A percentile compares a stretch with the other conserved stretches of the same genome.
phyloP scores from a whole-genome alignment of 2,113 vertebrate species.

The Rhynchomys soricoides region DNA sequence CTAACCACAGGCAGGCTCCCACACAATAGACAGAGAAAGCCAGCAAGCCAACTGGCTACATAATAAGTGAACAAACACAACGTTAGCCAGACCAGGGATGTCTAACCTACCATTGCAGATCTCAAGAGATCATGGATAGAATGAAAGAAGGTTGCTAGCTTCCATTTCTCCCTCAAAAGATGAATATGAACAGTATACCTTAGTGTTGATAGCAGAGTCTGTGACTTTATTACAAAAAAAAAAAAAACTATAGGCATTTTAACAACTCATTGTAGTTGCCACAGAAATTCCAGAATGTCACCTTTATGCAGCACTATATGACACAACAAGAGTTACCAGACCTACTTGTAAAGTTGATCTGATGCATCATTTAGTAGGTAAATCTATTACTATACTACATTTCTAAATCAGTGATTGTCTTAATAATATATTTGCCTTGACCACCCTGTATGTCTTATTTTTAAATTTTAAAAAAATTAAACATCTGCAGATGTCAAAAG shows the following conservation, averaged over 20 bases:
- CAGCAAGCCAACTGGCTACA: not conserved
- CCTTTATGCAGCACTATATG: not conserved
- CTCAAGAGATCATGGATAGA: not conserved
- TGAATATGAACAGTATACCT: not conserved
- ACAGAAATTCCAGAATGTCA: not conserved
- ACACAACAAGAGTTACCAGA: not conserved
- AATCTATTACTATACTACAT: not conserved
- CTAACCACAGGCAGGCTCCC: not conserved
- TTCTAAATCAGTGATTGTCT: constrained; percentile 18
- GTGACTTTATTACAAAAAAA: not conserved
- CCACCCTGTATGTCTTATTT: not conserved
- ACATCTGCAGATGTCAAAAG: not conserved
- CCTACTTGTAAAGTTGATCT: not conserved
- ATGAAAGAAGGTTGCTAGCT: not conserved
- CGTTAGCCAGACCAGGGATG: not conserved
- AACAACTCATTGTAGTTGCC: not conserved
- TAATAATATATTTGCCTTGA: not conserved
- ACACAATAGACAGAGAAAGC: not conserved
- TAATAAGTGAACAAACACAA: not conserved
- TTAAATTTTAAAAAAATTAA: constrained; percentile 4
- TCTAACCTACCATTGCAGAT: not conserved
- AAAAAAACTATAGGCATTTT: not conserved
- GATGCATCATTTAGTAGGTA: not conserved
- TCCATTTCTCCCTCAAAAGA: not conserved
- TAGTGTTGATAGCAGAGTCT: not conserved